Evolutionary conservation across 2,888 invertebrate genomes (phyloP).

Genomic region (Hipparchia sbordonii): DNA sequence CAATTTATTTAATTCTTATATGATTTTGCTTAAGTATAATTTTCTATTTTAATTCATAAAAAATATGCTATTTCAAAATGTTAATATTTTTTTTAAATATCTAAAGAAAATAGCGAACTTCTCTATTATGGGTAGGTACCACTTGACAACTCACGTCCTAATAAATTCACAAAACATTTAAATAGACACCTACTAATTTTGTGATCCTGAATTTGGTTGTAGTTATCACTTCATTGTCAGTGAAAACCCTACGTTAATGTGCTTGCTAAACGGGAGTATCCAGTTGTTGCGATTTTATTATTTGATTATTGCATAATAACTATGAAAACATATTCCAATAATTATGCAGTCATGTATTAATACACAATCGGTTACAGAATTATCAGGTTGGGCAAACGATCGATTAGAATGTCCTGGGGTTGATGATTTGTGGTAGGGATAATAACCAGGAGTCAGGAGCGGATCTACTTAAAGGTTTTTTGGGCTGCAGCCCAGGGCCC

Average conservation of each 20-base stretch:
- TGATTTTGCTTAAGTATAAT: no score
- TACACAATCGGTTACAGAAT: conserved; percentile 20
- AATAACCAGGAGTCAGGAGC: not conserved
- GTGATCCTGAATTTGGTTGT: not conserved
- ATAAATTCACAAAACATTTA: no score
- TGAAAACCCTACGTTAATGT: conserved; percentile 49
- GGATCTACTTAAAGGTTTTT: no score
- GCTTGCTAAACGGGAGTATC: conserved; percentile 55
- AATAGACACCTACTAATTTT: no score
- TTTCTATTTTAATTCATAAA: no score
- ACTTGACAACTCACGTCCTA: no score
- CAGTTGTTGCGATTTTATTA: conserved; percentile 76
- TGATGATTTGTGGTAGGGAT: not conserved
- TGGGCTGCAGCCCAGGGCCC: no score
- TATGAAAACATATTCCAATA: conserved; percentile 19
- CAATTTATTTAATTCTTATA: no score
- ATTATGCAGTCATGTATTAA: conserved; percentile 2
- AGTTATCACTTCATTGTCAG: not conserved
- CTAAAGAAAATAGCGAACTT: no score
- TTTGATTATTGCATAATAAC: conserved; percentile 69
- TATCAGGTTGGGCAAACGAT: conserved; percentile 18
- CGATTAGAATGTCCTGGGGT: conserved; percentile 2
- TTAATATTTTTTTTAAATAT: no score
- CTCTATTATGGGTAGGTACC: no score
- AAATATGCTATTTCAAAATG: no score